Evolutionary conservation across 2,797 vertebrate species (phyloP).

Genomic region (Furcifer pardalis): DNA sequence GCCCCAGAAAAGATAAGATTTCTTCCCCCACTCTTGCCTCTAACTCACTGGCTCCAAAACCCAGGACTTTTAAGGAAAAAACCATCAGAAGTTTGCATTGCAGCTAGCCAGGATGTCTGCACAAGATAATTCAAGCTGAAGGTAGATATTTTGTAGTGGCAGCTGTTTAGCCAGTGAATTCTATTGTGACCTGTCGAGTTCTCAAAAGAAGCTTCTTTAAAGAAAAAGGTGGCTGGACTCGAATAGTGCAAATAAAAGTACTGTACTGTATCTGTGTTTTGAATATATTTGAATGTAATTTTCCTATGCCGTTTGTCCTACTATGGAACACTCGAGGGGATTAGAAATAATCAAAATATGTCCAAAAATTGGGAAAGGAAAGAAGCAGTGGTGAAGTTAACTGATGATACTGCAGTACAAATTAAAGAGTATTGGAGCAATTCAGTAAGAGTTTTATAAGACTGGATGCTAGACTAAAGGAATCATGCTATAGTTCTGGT

Average conservation of each 20-base stretch:
- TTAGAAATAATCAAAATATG: neutral
- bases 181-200: conserved; percentile 68
- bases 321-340: conserved; percentile 27
- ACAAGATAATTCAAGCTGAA: conserved; percentile 80
- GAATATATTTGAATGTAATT: conserved; percentile 54
- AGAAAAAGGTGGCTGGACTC: conserved; percentile 51
- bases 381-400: neutral
- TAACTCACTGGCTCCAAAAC: conserved; percentile 73
- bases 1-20: conserved; percentile 81
- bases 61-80: conserved; percentile 70
- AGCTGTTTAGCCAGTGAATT: conserved; percentile 73
- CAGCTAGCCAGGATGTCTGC: conserved; percentile 82
- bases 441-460: neutral
- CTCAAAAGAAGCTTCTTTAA: conserved; percentile 69
- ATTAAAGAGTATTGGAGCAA: neutral
- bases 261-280: conserved; percentile 60
- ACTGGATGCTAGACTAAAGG: neutral
- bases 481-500: neutral
- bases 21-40: conserved; percentile 71
- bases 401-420: conserved; percentile 28
- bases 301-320: conserved; percentile 23
- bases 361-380: neutral
- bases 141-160: conserved; percentile 71
- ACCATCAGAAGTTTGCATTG: conserved; percentile 74
- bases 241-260: conserved; percentile 45